phyloP scores from a whole-genome alignment of 2,797 vertebrate species.

The Channallabes apus region DNA sequence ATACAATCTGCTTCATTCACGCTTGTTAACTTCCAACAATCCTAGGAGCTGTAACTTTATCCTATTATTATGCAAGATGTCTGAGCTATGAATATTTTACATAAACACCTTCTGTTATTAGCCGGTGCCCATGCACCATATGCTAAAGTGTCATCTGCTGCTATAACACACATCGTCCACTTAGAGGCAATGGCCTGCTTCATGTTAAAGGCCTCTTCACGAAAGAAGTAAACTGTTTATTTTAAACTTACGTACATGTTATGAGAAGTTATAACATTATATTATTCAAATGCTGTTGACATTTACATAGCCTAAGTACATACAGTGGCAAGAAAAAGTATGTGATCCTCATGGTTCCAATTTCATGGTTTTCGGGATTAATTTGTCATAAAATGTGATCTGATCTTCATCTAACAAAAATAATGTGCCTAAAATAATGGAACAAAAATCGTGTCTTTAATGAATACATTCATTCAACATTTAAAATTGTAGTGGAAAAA shows the following conservation, averaged over 20 bases:
- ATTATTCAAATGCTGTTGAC: background rate
- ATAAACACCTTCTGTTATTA: slow-evolving; percentile 50
- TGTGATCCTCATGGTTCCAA: too few species aligned
- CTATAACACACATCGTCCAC: slow-evolving; percentile 63
- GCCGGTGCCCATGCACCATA: slow-evolving; percentile 10
- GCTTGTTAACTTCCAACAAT: slow-evolving; percentile 29
- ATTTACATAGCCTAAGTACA: background rate
- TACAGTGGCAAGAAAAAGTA: too few species aligned
- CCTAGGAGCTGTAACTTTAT: slow-evolving; percentile 19
- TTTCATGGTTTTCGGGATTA: too few species aligned
- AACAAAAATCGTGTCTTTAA: too few species aligned
- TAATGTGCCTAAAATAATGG: too few species aligned
- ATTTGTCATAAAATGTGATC: too few species aligned
- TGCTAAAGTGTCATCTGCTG: slow-evolving; percentile 45
- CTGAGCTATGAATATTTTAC: slow-evolving; percentile 53
- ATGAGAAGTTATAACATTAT: background rate
- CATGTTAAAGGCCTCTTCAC: background rate
- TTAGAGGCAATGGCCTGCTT: slow-evolving; percentile 59
- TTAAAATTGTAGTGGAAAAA: too few species aligned
- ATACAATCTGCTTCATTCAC: slow-evolving; percentile 32
- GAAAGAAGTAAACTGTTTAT: background rate
- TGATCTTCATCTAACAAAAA: too few species aligned
- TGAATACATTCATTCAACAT: too few species aligned
- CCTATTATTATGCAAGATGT: slow-evolving; percentile 28
- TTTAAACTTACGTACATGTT: background rate